Conservation (phyloP, 2,888 invertebrate species). For the Lasioglossum leucozonium region DNA sequence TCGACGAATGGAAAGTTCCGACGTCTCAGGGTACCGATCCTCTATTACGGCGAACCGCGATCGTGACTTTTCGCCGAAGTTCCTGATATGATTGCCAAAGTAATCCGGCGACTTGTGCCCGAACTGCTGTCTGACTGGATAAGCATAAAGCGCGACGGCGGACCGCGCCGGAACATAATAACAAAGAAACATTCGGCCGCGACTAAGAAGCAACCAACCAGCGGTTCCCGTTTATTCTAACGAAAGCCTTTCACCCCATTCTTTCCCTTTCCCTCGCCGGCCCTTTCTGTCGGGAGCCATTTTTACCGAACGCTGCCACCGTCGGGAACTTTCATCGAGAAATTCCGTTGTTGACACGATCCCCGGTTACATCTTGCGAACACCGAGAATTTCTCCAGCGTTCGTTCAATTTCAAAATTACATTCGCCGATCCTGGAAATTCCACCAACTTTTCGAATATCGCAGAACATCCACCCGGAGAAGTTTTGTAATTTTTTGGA, state of each 20-base stretch:
- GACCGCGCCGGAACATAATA: constrained; percentile 50
- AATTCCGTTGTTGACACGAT: constrained; percentile 25
- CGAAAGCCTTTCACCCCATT: constrained; percentile 39
- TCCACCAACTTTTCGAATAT: background rate
- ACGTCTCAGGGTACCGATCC: background rate
- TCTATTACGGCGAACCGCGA: background rate
- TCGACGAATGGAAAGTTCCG: background rate
- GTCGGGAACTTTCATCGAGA: background rate
- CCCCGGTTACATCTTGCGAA: constrained; percentile 16
- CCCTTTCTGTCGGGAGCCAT: background rate
- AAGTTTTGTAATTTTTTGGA: background rate
- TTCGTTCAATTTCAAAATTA: constrained; percentile 29
- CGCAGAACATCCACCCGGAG: background rate
- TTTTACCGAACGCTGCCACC: background rate
- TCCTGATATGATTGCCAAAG: constrained; percentile 26
- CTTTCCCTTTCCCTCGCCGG: constrained; percentile 10
- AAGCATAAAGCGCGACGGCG: constrained; percentile 70
- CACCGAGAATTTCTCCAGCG: background rate
- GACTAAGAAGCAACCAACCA: constrained; percentile 28
- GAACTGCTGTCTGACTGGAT: constrained; percentile 71
- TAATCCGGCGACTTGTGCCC: constrained; percentile 64
- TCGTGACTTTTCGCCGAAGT: constrained; percentile 2
- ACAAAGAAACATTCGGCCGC: constrained; percentile 78
- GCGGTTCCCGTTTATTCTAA: constrained; percentile 36
- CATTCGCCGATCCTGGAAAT: background rate